Base-by-base conservation (phyloP, 1,140 invertebrate genomes). In the Ceratoteleas bidentatus region DNA sequence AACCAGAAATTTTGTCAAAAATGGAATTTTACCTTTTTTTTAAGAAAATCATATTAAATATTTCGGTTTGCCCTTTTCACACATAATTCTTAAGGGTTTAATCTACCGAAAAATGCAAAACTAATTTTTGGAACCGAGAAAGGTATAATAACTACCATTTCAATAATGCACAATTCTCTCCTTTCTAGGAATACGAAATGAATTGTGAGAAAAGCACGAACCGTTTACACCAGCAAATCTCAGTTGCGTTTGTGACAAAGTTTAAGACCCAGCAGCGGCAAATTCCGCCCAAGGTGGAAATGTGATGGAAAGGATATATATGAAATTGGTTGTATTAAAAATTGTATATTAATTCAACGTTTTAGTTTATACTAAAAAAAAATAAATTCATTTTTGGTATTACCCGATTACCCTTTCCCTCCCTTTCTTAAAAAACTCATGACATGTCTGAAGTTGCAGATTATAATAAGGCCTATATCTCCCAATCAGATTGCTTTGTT, bases 381-480 rank as follows among this genome's bases (percentile, higher is more conserved):
- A 81, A 74, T 74, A 81, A 78, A 76, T 65, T 53, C 64, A 81
- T 66, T 81, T 78, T 73, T 80, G 62, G 69, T 80, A 74, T 74
- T 34, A 73, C 68, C 54, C 14, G n/a, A 54, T 62, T 47, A 60
- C n/a, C n/a, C n/a, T n/a, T n/a, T n/a, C n/a, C n/a, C n/a, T n/a
- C n/a, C n/a, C n/a, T n/a, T n/a, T n/a, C n/a, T n/a, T n/a, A n/a
- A n/a, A n/a, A n/a, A n/a, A n/a, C n/a, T n/a, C n/a, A n/a, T n/a
- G n/a, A n/a, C n/a, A n/a, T n/a, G n/a, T n/a, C n/a, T n/a, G n/a
- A n/a, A n/a, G n/a, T n/a, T n/a, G n/a, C n/a, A n/a, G n/a, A n/a
- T n/a, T n/a, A n/a, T n/a, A n/a, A n/a, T n/a, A n/a, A n/a, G n/a
- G n/a, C n/a, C n/a, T n/a, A n/a, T n/a, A n/a, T n/a, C n/a, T n/a